Conservation (phyloP, 64 coral and sea anemone species). For the Montipora sp. region DNA sequence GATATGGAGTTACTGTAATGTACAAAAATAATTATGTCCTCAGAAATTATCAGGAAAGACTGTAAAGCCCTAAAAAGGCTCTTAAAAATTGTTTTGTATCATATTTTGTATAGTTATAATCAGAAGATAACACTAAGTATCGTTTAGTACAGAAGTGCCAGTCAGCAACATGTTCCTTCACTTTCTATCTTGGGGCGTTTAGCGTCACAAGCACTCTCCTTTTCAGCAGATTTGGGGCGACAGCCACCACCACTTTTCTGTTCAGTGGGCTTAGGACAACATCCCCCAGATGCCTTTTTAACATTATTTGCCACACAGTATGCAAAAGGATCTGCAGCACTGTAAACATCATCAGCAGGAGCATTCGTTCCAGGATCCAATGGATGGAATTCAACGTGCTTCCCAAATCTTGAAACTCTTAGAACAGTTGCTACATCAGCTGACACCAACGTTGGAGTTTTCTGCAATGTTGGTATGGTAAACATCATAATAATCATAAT, state of each 20-base stretch:
- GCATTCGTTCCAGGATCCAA: constrained; percentile 23
- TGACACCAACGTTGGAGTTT: constrained; percentile 44
- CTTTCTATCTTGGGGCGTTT: background rate
- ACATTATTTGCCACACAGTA: constrained; percentile 34
- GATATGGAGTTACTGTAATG: too few species aligned
- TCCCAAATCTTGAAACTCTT: constrained; percentile 53
- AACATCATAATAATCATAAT: too few species aligned
- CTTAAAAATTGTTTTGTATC: too few species aligned
- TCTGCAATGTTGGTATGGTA: background rate
- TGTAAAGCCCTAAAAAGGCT: too few species aligned
- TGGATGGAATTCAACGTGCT: constrained; percentile 64
- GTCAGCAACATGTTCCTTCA: background rate
- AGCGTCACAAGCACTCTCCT: background rate
- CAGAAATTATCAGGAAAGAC: too few species aligned
- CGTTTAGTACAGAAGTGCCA: background rate
- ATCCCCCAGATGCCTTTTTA: background rate
- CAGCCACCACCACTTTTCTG: background rate
- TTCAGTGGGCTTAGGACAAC: background rate
- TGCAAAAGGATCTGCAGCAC: constrained; percentile 72
- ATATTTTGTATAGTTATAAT: too few species aligned
- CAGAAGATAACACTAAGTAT: too few species aligned
- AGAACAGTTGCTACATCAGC: constrained; percentile 69
- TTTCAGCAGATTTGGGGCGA: constrained; percentile 7
- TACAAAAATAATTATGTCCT: too few species aligned
- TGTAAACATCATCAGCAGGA: constrained; percentile 41